Percentiles rank a stretch among this genome's conserved stretches.
These are phyloP conservation scores for Gymnoscopelus braueri DNA, from an alignment of 2,797 vertebrate species.

Conservation along the genomic window DNA sequence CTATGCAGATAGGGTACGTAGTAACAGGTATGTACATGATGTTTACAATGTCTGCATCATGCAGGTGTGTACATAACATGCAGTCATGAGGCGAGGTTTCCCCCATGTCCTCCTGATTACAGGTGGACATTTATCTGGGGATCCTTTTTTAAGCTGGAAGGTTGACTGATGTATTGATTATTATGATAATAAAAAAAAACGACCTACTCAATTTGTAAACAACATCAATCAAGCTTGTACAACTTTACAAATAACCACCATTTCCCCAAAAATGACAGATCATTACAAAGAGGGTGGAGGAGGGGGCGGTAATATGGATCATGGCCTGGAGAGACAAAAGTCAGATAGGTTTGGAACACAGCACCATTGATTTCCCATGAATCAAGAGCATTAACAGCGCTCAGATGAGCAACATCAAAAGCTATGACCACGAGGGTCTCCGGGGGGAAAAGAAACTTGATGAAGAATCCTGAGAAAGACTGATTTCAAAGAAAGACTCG, in stretches of 20 bases:
- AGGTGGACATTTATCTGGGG: conserved; percentile 56
- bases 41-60: too few relatives aligned
- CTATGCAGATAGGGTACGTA: too few relatives aligned
- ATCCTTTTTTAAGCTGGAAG: conserved; percentile 47
- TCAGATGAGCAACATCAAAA: conserved; percentile 62
- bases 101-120: not conserved
- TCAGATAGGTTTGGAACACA: conserved; percentile 55
- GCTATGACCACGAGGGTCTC: conserved; percentile 21
- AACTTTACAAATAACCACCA: conserved; percentile 68
- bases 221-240: conserved; percentile 75
- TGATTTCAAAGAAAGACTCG: too few relatives aligned
- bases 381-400: conserved; percentile 55
- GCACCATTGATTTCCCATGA: conserved; percentile 69
- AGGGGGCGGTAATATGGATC: conserved; percentile 72
- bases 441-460: conserved; percentile 23
- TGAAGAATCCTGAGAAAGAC: conserved; percentile 15
- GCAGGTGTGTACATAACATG: too few relatives aligned
- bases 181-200: conserved; percentile 66
- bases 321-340: conserved; percentile 70
- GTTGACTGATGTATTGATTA: conserved; percentile 74
- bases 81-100: too few relatives aligned
- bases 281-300: conserved; percentile 70
- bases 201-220: conserved; percentile 80
- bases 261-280: conserved; percentile 75
- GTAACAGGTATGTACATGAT: too few relatives aligned